Evolutionary conservation across 2,888 invertebrate species (phyloP).

Genomic region (Noctua pronuba): DNA sequence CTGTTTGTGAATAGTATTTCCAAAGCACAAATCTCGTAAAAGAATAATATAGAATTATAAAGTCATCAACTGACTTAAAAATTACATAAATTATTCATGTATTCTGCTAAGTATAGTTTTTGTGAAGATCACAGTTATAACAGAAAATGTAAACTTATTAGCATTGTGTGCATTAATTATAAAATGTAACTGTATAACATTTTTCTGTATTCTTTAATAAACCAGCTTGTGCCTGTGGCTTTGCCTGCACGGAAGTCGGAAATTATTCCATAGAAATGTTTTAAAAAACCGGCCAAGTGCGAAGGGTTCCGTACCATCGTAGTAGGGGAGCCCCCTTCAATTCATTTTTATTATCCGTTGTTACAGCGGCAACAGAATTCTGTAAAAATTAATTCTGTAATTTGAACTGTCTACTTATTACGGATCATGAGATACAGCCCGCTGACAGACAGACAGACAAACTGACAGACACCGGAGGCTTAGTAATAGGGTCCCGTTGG

Average conservation of each 20-base stretch:
- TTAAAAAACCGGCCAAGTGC: neutral
- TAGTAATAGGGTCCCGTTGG: no score
- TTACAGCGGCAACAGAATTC: no score
- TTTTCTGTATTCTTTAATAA: neutral
- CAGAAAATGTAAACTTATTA: constrained; percentile 40
- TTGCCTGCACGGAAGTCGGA: neutral
- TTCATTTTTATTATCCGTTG: no score
- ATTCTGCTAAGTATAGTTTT: constrained; percentile 36
- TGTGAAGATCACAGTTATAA: constrained; percentile 48
- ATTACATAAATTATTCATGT: constrained; percentile 41
- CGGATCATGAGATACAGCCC: no score
- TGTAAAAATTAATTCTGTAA: no score
- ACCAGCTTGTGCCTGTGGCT: neutral
- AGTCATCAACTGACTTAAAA: constrained; percentile 6
- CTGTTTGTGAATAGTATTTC: neutral
- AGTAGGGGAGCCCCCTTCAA: no score
- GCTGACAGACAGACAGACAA: no score
- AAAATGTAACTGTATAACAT: constrained; percentile 32
- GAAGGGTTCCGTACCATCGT: no score
- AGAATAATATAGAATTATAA: constrained; percentile 6
- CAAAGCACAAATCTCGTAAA: constrained; percentile 1
- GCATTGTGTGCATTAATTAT: constrained; percentile 41
- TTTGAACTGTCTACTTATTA: no score
- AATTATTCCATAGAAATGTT: neutral
- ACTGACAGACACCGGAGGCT: no score